Base-by-base conservation (phyloP, 2,113 vertebrate species). In the Hippoglossus stenolepis region DNA sequence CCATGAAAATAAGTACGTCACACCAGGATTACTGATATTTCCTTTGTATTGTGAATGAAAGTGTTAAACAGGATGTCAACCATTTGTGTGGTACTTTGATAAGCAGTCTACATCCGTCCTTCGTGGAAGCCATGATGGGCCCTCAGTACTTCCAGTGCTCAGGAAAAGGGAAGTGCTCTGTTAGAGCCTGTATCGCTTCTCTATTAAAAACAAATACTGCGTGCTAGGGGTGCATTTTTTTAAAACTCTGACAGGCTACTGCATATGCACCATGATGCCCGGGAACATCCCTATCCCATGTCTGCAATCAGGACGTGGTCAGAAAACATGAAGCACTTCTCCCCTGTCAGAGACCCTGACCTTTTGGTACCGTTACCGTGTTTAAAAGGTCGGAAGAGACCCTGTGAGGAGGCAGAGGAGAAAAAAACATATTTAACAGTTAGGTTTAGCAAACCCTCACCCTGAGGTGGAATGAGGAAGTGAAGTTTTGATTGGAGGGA, bases 111-210 rank as follows among this genome's bases (percentile, higher is more conserved):
- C 47, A 70, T 70, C 54, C 23, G 49, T 80, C 49, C 20, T 61
- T 9, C 10, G 40, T 18, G 13, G 21, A 26, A 28, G 49, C 2
- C 3, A 58, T 26, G 31, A 18, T 15, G 47, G 38, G 24, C 6
- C 21, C n/a, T 80, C 57, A 18, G 45, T 3, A 20, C 65, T 89
- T 89, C 84, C 73, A 82, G 14, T 38, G 80, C 73, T 57, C 60
- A 64, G 31, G 75, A 91, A 93, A 82, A 81, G 61, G 65, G 94
- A 94, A 94, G 88, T 83, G 83, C 28, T 71, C 56, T 75, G 51
- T 70, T 20, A 66, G 12, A 70, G 17, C 0, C 1, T 73, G 82
- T 84, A 71, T 91, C 90, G 5, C 83, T 94, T 94, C 94, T 77
- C 60, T 84, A 82, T 94, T 93, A 77, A 85, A 72, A 17, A 81